Evolutionary conservation across 2,888 invertebrate species (phyloP).

Genomic region (Diplazon laetatorius): DNA sequence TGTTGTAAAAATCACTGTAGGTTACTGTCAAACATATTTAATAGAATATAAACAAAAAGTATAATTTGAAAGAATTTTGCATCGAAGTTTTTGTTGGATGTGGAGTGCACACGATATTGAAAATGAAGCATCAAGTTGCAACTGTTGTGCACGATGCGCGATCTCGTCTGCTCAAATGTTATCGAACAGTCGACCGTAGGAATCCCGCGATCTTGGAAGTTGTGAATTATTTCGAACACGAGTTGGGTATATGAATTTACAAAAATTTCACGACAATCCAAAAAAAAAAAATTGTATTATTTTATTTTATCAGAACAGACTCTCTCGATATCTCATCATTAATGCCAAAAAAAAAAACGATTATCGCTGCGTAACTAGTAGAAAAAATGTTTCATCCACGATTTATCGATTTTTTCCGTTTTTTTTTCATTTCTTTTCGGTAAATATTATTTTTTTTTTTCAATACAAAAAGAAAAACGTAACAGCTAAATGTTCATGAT

Average conservation of each 20-base stretch:
- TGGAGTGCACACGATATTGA: too few relatives aligned
- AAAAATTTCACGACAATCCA: constrained; percentile 19
- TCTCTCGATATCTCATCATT: constrained; percentile 12
- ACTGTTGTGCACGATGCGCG: neutral
- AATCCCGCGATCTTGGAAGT: constrained; percentile 15
- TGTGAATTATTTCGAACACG: constrained; percentile 68
- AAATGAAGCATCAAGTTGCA: too few relatives aligned
- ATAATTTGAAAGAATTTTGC: too few relatives aligned
- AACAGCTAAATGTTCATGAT: constrained; percentile 73
- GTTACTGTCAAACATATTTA: too few relatives aligned
- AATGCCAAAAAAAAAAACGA: constrained; percentile 34
- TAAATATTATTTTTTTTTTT: constrained; percentile 74
- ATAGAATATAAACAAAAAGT: too few relatives aligned
- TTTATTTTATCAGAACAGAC: constrained; percentile 34
- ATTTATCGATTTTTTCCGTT: constrained; percentile 67
- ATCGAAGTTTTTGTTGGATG: too few relatives aligned
- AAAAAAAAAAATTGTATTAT: constrained; percentile 37
- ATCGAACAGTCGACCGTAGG: neutral
- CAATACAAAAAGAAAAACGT: constrained; percentile 76
- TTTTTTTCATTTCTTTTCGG: constrained; percentile 45
- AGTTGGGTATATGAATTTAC: constrained; percentile 79
- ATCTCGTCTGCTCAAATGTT: neutral
- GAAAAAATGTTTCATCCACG: constrained; percentile 68
- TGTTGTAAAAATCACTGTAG: too few relatives aligned
- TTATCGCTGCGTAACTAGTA: constrained; percentile 73